A percentile compares a stretch with the other conserved stretches of the same genome.
Conservation (phyloP, 2,797 vertebrate species). For the Ctenopoma kingsleyae region DNA sequence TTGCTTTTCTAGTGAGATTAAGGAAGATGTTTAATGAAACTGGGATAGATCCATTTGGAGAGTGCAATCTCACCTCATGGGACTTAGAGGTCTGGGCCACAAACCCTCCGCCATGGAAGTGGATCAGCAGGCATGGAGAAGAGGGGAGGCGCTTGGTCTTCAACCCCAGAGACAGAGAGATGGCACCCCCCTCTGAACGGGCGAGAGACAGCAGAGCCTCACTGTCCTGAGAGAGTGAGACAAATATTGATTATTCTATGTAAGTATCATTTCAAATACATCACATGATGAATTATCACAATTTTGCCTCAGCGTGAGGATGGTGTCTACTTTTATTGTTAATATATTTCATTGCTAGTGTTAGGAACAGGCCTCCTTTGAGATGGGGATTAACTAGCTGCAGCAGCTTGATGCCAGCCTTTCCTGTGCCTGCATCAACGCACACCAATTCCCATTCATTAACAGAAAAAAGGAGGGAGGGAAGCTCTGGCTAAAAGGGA, state of each 20-base stretch:
- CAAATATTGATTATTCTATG: neutral
- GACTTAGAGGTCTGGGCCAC: constrained; percentile 96
- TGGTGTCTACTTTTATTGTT: constrained; percentile 9
- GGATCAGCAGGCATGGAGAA: constrained; percentile 88
- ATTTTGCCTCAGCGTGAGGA: constrained; percentile 11
- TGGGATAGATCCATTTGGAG: neutral
- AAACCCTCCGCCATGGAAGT: constrained; percentile 94
- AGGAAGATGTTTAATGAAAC: neutral
- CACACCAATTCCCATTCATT: constrained; percentile 63
- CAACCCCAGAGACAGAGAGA: constrained; percentile 86
- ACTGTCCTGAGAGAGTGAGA: constrained; percentile 85
- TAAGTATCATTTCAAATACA: neutral
- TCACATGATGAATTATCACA: neutral
- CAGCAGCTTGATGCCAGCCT: constrained; percentile 42
- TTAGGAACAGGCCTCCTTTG: constrained; percentile 43
- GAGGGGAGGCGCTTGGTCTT: constrained; percentile 85
- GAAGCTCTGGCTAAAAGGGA: constrained; percentile 10
- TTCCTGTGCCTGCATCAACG: constrained; percentile 44
- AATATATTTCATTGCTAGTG: constrained; percentile 18
- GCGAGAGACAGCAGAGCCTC: constrained; percentile 84
- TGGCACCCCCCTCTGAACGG: constrained; percentile 85
- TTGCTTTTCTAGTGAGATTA: neutral
- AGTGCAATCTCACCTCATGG: constrained; percentile 85
- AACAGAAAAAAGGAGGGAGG: constrained; percentile 47
- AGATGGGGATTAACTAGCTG: constrained; percentile 51